Evolutionary conservation across 2,113 vertebrate genomes (phyloP).

Genomic region (Brachionichthys hirsutus): DNA sequence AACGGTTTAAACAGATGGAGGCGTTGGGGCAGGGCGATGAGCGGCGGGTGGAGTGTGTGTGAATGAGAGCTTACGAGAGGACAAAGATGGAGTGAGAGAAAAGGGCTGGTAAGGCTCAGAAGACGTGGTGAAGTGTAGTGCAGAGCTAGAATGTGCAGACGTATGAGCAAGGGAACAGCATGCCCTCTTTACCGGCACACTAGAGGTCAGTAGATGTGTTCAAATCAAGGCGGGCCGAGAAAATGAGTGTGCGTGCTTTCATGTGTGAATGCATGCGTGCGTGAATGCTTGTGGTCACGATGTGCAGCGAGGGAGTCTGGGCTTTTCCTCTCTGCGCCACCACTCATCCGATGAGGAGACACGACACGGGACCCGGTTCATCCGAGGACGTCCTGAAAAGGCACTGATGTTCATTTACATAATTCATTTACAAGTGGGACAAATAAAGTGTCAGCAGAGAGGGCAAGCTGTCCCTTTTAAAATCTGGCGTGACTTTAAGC

Average conservation of each 20-base stretch:
- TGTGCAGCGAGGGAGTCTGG: constrained; percentile 23
- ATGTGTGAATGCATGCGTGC: constrained; percentile 7
- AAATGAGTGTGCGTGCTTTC: constrained; percentile 13
- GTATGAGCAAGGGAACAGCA: not conserved
- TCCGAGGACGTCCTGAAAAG: constrained; percentile 14
- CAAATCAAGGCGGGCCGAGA: not conserved
- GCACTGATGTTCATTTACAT: constrained; percentile 13
- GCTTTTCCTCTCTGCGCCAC: constrained; percentile 17
- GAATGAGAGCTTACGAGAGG: constrained; percentile 8
- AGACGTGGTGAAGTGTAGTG: no score
- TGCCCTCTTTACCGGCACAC: not conserved
- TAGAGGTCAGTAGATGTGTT: not conserved
- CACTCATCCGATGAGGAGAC: not conserved
- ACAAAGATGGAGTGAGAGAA: constrained; percentile 18
- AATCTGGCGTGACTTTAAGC: not conserved
- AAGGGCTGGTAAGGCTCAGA: not conserved
- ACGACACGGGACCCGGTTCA: no score
- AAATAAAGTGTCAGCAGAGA: constrained; percentile 9
- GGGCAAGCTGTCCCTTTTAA: not conserved
- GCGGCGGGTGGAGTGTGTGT: constrained; percentile 10
- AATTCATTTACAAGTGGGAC: constrained; percentile 16
- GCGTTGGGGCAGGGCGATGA: constrained; percentile 4
- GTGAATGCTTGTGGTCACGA: constrained; percentile 6
- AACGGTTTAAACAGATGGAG: constrained; percentile 1
- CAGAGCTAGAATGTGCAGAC: no score